Evolutionary conservation across 2,113 vertebrate species (phyloP).

Genomic region (Erinaceus europaeus): DNA sequence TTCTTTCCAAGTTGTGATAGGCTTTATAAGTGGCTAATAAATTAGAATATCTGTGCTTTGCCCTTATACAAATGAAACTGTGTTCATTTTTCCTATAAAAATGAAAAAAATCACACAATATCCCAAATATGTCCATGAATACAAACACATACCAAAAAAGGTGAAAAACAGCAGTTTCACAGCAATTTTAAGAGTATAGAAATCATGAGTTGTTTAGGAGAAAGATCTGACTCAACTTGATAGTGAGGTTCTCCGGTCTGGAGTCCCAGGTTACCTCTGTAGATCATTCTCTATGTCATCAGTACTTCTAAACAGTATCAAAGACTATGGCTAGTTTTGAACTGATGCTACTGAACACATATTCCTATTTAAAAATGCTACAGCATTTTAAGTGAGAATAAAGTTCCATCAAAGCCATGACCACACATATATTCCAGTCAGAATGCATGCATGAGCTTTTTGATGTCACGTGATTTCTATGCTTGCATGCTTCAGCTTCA

Average conservation of each 20-base stretch:
- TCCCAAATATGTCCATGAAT: neutral
- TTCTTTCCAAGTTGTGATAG: neutral
- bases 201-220: neutral
- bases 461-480: neutral
- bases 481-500: slow-evolving; percentile 48
- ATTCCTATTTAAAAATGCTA: neutral
- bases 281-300: no score
- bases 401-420: slow-evolving; percentile 30
- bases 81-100: no score
- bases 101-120: neutral
- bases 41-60: neutral
- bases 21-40: neutral
- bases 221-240: neutral
- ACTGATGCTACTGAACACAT: neutral
- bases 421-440: neutral
- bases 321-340: neutral
- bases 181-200: neutral
- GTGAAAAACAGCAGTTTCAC: neutral
- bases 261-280: neutral
- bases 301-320: neutral
- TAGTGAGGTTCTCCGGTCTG: neutral
- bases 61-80: neutral
- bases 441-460: slow-evolving; percentile 50
- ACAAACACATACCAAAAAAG: neutral
- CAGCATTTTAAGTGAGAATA: slow-evolving; percentile 3